Evolutionary conservation across 1,140 invertebrate species (phyloP).

Genomic region (Drosophila orena): DNA sequence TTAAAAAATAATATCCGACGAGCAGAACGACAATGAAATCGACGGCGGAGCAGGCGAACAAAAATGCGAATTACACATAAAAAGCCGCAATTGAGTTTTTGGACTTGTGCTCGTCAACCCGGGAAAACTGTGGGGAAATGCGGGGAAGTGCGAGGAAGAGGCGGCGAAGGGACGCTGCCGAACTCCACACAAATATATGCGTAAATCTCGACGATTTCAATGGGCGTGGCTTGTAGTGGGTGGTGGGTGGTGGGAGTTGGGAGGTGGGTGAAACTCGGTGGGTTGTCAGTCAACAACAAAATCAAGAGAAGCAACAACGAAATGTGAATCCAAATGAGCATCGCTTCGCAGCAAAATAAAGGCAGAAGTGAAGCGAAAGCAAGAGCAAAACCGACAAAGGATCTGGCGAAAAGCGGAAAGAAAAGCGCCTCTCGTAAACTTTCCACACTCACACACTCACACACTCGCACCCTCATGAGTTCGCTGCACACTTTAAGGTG

Average conservation of each 20-base stretch:
- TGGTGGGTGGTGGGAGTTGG: background rate
- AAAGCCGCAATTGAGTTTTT: conserved; percentile 83
- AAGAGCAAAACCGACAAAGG: conserved; percentile 35
- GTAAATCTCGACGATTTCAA: conserved; percentile 77
- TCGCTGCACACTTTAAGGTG: conserved; percentile 2
- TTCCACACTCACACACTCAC: conserved; percentile 41
- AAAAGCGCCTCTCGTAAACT: conserved; percentile 63
- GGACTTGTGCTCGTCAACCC: conserved; percentile 25
- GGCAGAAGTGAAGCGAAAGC: conserved; percentile 46
- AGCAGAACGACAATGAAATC: conserved; percentile 43
- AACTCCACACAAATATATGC: conserved; percentile 61
- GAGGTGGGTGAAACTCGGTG: background rate
- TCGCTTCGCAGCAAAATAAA: conserved; percentile 21
- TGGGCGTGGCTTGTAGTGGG: conserved; percentile 33
- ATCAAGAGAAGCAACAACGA: conserved; percentile 22
- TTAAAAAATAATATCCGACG: conserved; percentile 78
- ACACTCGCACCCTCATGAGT: conserved; percentile 16
- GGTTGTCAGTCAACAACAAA: conserved; percentile 6
- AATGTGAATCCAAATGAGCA: conserved; percentile 63
- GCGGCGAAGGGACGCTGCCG: conserved; percentile 5
- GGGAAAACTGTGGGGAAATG: background rate
- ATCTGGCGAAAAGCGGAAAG: conserved; percentile 44
- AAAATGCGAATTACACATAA: conserved; percentile 77
- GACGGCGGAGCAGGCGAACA: conserved; percentile 35
- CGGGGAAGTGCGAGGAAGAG: background rate